These are phyloP conservation scores for Scophthalmus maximus DNA, from an alignment of 2,113 vertebrate species.

Conservation along the genomic window DNA sequence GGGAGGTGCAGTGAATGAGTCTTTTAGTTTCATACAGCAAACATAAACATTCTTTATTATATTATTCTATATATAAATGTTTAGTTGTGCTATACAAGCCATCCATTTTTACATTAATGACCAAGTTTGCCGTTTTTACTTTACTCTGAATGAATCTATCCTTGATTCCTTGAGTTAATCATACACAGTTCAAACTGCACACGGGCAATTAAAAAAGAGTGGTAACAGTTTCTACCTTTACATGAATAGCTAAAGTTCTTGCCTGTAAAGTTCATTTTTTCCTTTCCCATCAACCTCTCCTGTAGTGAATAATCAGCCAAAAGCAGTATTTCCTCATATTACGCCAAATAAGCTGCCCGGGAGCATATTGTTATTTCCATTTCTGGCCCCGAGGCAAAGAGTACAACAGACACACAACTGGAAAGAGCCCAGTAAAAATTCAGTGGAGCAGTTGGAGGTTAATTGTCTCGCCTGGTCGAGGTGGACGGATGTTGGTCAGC, in stretches of 20 bases:
- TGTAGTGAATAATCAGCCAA: conserved; percentile 8
- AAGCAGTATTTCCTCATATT: conserved; percentile 9
- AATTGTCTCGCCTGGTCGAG: conserved; percentile 46
- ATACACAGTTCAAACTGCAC: neutral
- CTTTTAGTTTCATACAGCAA: too few species aligned
- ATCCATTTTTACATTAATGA: too few species aligned
- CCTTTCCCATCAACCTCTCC: neutral
- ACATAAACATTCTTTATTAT: too few species aligned
- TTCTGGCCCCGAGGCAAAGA: conserved; percentile 42
- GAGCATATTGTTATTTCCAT: conserved; percentile 47
- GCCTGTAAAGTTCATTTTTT: neutral
- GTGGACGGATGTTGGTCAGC: conserved; percentile 28
- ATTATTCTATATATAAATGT: too few species aligned
- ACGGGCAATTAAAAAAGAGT: neutral
- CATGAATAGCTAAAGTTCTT: neutral
- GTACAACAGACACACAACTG: conserved; percentile 12
- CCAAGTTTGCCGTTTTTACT: neutral
- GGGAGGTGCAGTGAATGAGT: too few species aligned
- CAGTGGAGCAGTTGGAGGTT: conserved; percentile 46
- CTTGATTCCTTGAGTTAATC: neutral
- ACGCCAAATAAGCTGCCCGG: conserved; percentile 6
- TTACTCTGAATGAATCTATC: neutral
- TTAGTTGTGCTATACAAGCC: too few species aligned
- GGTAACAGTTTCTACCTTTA: neutral
- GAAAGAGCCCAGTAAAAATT: conserved; percentile 40